Evolutionary conservation across 2,797 vertebrate species (phyloP).

Genomic region (Esox masquinongy): DNA sequence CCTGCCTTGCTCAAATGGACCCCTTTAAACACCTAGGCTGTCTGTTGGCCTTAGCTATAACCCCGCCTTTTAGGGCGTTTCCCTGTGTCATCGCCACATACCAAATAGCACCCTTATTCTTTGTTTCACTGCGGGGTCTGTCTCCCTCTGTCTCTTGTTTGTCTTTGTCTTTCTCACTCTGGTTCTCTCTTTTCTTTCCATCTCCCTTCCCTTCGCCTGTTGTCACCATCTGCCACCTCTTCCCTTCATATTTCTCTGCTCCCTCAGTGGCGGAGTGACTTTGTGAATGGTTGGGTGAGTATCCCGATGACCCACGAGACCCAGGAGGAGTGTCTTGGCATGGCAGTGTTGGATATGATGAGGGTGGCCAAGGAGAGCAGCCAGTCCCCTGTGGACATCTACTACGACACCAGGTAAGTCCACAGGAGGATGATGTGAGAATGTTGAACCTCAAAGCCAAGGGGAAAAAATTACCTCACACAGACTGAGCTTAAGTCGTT

Average conservation of each 20-base stretch:
- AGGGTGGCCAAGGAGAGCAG: slow-evolving; percentile 89
- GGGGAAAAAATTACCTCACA: neutral
- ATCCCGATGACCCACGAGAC: slow-evolving; percentile 88
- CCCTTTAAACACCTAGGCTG: too few species aligned
- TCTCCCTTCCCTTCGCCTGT: too few species aligned
- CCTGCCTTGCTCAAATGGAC: neutral
- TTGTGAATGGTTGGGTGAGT: slow-evolving; percentile 82
- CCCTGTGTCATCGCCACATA: too few species aligned
- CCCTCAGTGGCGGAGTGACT: slow-evolving; percentile 90
- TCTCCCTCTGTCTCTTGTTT: neutral
- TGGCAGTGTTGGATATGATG: slow-evolving; percentile 98
- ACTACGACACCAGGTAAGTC: slow-evolving; percentile 84
- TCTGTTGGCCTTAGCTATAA: too few species aligned
- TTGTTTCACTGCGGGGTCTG: too few species aligned
- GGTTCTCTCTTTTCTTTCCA: neutral
- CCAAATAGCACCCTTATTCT: too few species aligned
- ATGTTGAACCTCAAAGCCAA: neutral
- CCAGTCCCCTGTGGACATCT: slow-evolving; percentile 86
- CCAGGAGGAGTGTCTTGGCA: slow-evolving; percentile 95
- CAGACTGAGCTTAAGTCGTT: neutral
- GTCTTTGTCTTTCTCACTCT: neutral
- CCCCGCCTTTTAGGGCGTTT: too few species aligned
- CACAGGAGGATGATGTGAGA: neutral
- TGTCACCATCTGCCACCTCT: neutral
- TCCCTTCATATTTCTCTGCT: neutral